phyloP scores from a whole-genome alignment of 2,888 invertebrate genomes.

The Gastrophysa polygoni region DNA sequence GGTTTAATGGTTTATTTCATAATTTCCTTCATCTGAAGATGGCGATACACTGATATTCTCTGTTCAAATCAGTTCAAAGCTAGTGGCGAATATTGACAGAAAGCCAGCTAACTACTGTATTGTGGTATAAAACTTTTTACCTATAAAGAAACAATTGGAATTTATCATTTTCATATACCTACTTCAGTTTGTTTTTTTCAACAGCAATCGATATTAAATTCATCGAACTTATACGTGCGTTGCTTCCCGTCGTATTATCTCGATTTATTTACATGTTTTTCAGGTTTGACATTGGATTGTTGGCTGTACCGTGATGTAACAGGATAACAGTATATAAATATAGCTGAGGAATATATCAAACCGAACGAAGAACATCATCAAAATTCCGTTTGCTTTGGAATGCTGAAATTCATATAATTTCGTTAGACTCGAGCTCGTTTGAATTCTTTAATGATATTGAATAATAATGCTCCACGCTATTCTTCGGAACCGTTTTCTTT shows the following conservation, averaged over 20 bases:
- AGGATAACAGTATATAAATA: conserved; percentile 14
- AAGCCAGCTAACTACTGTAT: too few relatives aligned
- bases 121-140: too few relatives aligned
- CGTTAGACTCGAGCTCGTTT: conserved; percentile 13
- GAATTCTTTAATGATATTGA: conserved; percentile 17
- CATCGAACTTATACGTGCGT: neutral
- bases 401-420: conserved; percentile 21
- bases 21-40: too few relatives aligned
- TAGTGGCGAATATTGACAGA: too few relatives aligned
- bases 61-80: too few relatives aligned
- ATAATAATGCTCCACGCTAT: conserved; percentile 11
- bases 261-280: conserved; percentile 15
- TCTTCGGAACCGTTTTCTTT: conserved; percentile 6
- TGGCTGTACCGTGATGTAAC: conserved; percentile 12
- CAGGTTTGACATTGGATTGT: conserved; percentile 8
- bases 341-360: conserved; percentile 7
- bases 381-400: conserved; percentile 16
- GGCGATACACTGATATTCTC: too few relatives aligned
- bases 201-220: neutral
- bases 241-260: neutral
- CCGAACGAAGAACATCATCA: conserved; percentile 12
- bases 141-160: too few relatives aligned
- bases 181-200: neutral
- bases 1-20: too few relatives aligned
- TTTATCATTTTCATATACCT: too few relatives aligned